Base-by-base conservation (phyloP, 2,797 vertebrate species). In the Fistularia tabacaria region DNA sequence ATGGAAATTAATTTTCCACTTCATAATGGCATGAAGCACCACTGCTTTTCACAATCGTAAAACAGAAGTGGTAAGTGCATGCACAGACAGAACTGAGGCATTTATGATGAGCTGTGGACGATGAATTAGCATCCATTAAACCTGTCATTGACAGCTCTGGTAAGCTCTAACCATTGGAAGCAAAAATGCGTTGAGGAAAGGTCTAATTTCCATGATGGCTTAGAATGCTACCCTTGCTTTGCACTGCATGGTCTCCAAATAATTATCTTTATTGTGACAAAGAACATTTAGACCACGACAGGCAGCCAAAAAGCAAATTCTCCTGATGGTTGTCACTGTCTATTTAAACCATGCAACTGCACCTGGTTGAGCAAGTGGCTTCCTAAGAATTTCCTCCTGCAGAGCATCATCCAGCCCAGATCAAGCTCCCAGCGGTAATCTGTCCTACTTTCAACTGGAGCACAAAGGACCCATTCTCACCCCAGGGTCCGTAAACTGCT, bases 61-160 rank as follows among this genome's bases (percentile, higher is more conserved):
- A 80, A 83, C 64, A 81, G 69, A 80, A 84, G 69, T 68, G 76
- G 60, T 79, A 69, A 66, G 69, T 40, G 55, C 37, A 62, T 12
- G 65, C 76, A 78, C 74, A 69, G 75, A 62, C 70, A 70, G 57
- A 62, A 54, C 57, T 25, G 13, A 15, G 38, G 72, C 73, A 63
- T 74, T 81, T 74, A 59, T 81, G 77, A 79, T 67, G 64, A 76
- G 76, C 61, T 78, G 74, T 73, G 78, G 71, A 64, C 76, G 77
- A 80, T 77, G 68, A 83, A 82, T 84, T 80, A 83, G 74, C 75
- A 81, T 80, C 78, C 76, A 83, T 83, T 85, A 83, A 76, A 84
- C 66, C 49, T 46, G 54, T 64, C 60, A 71, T 40, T 74, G 76
- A 81, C 77, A 75, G 79, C 69, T 71, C 69, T 1, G 58, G 67